phyloP scores from a whole-genome alignment of 2,797 vertebrate genomes.

The Danionella dracula region DNA sequence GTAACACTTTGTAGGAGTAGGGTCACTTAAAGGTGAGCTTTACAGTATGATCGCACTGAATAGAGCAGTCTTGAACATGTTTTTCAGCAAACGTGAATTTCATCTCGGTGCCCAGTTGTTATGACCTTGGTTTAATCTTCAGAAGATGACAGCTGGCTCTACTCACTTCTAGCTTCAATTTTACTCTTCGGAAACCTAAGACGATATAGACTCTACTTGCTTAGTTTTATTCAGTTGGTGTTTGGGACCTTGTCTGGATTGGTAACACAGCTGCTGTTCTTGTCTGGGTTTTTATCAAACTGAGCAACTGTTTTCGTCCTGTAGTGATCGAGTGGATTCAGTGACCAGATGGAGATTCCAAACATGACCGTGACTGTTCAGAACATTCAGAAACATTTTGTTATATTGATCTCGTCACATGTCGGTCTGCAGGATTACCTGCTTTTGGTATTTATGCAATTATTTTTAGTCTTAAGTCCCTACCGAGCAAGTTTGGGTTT shows the following conservation, averaged over 20 bases:
- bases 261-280: conserved; percentile 3
- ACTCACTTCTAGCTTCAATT: no score
- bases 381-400: neutral
- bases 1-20: no score
- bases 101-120: no score
- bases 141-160: no score
- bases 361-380: neutral
- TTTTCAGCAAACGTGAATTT: no score
- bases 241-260: neutral
- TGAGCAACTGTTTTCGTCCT: conserved; percentile 6
- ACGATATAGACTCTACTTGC: no score
- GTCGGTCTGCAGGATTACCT: neutral
- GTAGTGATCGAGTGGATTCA: neutral
- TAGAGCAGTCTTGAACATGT: no score
- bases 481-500: conserved; percentile 4
- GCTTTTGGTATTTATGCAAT: conserved; percentile 4
- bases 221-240: no score
- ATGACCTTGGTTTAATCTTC: no score
- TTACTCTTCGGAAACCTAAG: no score
- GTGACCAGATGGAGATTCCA: neutral
- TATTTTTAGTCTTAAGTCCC: neutral
- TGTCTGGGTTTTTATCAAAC: neutral
- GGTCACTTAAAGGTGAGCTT: no score
- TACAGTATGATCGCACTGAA: no score
- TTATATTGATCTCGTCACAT: neutral